Evolutionary conservation across 2,113 vertebrate species (phyloP).

Genomic region (Centrocercus urophasianus): DNA sequence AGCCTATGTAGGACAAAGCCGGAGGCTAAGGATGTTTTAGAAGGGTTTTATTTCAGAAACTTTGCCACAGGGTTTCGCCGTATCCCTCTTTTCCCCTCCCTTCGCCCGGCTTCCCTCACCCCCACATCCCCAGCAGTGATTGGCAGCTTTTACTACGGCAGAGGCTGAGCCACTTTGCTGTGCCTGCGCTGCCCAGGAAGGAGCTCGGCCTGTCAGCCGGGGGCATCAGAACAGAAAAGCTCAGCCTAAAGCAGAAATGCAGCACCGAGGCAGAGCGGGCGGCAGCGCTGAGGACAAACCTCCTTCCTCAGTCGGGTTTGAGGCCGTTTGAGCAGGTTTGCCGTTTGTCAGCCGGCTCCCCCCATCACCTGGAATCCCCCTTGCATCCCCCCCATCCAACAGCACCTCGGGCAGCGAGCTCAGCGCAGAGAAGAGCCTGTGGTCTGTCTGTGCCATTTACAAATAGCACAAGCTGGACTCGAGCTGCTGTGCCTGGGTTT

Average conservation of each 20-base stretch:
- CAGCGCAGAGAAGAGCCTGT: not conserved
- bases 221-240: not conserved
- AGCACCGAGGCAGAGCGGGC: not conserved
- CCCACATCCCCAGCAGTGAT: not conserved
- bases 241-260: not conserved
- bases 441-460: not conserved
- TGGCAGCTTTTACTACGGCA: constrained; percentile 54
- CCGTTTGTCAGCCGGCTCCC: constrained; percentile 4
- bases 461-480: not conserved
- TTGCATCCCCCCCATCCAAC: fast-evolving
- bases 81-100: not conserved
- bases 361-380: not conserved
- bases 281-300: not conserved
- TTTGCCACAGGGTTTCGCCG: constrained; percentile 8
- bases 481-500: not conserved
- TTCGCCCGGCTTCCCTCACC: not conserved
- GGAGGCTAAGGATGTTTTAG: constrained; percentile 3
- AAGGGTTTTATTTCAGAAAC: constrained; percentile 59
- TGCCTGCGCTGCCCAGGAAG: constrained; percentile 24
- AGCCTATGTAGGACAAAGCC: constrained; percentile 55
- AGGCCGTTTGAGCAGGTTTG: not conserved
- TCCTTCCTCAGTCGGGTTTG: not conserved
- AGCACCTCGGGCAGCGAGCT: not conserved
- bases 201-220: not conserved
- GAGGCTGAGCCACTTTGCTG: not conserved